These are phyloP conservation scores for Pentalonia nigronervosa DNA, from an alignment of 1,140 invertebrate species.

Conservation along the genomic window DNA sequence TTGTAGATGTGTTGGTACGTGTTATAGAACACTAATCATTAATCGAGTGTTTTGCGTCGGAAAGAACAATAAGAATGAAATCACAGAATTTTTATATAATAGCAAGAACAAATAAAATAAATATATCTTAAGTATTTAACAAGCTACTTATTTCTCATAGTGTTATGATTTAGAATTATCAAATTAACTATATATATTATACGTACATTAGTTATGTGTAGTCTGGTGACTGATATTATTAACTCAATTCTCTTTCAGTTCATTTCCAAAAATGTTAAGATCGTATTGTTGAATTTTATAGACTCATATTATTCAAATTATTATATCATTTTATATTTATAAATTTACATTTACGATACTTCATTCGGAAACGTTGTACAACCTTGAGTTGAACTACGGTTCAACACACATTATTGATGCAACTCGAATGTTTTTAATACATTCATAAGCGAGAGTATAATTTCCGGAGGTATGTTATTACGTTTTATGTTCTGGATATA, in stretches of 20 bases:
- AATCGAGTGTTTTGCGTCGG: background rate
- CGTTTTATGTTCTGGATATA: conserved; percentile 20
- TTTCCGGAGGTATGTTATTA: conserved; percentile 51
- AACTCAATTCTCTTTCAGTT: background rate
- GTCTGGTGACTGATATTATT: background rate
- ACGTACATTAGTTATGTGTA: background rate
- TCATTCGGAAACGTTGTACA: conserved; percentile 18
- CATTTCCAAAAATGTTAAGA: background rate
- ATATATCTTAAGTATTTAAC: background rate
- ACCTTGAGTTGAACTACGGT: conserved; percentile 29
- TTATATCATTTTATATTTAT: background rate
- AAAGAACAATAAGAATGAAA: background rate
- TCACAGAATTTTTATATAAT: background rate
- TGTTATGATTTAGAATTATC: background rate
- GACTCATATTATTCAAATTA: conserved; percentile 16
- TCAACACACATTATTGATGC: conserved; percentile 2
- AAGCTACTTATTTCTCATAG: background rate
- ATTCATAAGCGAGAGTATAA: conserved; percentile 43
- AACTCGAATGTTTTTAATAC: conserved; percentile 21
- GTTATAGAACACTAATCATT: background rate
- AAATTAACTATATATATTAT: background rate
- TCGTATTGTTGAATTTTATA: background rate
- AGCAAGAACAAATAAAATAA: background rate
- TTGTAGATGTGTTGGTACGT: no score
- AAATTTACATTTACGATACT: background rate